These are phyloP conservation scores for Drosophila neocordata DNA, from an alignment of 1,140 invertebrate genomes.

Conservation along the genomic window DNA sequence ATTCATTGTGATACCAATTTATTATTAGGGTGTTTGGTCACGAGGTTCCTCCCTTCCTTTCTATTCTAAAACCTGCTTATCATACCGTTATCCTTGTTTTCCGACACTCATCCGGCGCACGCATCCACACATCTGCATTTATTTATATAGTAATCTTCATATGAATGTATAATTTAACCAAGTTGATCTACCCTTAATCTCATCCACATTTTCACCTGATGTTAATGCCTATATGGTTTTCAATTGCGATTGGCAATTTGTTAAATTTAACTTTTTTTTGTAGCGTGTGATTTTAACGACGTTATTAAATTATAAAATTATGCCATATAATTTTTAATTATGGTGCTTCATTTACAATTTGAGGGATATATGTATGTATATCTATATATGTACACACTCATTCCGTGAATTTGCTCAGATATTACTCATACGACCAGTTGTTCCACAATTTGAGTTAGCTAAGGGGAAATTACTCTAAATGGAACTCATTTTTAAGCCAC, in stretches of 20 bases:
- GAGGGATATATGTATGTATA: background rate
- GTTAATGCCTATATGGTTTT: constrained; percentile 29
- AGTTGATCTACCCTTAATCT: background rate
- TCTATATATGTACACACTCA: background rate
- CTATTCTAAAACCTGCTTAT: background rate
- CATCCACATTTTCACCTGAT: constrained; percentile 43
- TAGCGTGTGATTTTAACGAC: constrained; percentile 29
- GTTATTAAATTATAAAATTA: constrained; percentile 67
- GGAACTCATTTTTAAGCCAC: background rate
- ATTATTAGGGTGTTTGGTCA: constrained; percentile 63
- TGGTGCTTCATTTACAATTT: constrained; percentile 10
- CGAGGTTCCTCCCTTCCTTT: constrained; percentile 21
- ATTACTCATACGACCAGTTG: constrained; percentile 2
- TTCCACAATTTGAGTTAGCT: background rate
- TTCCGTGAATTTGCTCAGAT: background rate
- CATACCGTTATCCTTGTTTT: background rate
- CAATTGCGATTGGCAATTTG: constrained; percentile 55
- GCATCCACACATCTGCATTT: background rate
- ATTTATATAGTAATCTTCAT: background rate
- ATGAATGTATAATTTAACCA: background rate
- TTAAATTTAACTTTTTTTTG: constrained; percentile 37
- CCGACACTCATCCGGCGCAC: background rate
- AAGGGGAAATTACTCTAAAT: background rate
- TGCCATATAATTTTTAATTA: constrained; percentile 57
- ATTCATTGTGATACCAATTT: constrained; percentile 71